Base-by-base conservation (phyloP, 2,888 invertebrate genomes). In the Hypomecis atomaria region DNA sequence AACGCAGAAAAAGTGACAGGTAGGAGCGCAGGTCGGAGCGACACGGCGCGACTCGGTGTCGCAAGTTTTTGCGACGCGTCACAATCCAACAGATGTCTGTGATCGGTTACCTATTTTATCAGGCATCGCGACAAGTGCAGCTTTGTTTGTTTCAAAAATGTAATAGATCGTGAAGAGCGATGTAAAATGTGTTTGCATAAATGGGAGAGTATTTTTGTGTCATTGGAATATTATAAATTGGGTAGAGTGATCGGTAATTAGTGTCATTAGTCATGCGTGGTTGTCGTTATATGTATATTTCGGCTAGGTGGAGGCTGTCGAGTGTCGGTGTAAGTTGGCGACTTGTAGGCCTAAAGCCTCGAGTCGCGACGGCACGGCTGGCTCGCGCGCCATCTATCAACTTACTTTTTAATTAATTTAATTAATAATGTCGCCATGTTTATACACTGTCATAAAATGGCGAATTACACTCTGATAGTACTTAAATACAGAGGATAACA, bases 1-100 rank as follows among this genome's bases (percentile, higher is more conserved):
- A 85, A 84, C 79, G 86, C 86, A 85, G 83, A 85, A 87, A 86
- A 87, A 86, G 76, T 80, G 82, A 83, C 85, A 82, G 80, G 68
- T 67, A 54, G 48, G 47, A 65, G 56, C 44, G 56, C 42, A 49
- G 66, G 60, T 49, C 60, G 57, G 37, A 65, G 67, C 64, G 66
- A 62, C 63, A 45, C 60, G 59, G 50, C 65, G 67, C 66, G 71
- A 59, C 66, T 52, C 33, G 62, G 65, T 65, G 66, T 67, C 68
- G 64, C 64, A 52, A 52, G 58, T 59, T 59, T 54, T 63, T 63
- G 44, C 49, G n/a, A 44, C 42, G 53, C 23, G 56, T 45, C 45
- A 57, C 47, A 36, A 42, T 34, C n/a, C 34, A 38, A 60, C 62
- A 52, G 44, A 52, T 62, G 62, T 10, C 9, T 61, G 42, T 23